Percentiles rank a stretch among this genome's conserved stretches.
Evolutionary conservation across 2,113 vertebrate species (phyloP).

Genomic region (Ibidorhyncha struthersii): DNA sequence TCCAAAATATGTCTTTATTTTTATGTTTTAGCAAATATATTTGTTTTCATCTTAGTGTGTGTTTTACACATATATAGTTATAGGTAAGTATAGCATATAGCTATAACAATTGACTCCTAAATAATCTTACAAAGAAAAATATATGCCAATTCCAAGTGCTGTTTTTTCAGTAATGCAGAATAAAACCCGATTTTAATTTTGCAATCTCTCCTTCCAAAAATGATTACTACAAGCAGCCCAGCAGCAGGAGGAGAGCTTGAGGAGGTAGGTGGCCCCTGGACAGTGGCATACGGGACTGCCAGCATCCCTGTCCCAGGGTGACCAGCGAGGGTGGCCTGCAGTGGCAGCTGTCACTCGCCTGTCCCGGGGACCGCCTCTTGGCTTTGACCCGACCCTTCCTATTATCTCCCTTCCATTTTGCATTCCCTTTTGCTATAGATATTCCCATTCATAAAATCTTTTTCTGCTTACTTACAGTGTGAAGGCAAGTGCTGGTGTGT

Average conservation of each 20-base stretch:
- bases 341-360: constrained; percentile 7
- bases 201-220: rapidly evolving
- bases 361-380: constrained; percentile 19
- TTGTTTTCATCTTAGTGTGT: background rate
- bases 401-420: constrained; percentile 50
- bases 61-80: background rate
- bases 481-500: constrained; percentile 64
- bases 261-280: background rate
- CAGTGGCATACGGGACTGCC: background rate
- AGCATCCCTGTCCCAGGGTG: background rate
- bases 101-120: background rate
- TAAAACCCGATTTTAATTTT: background rate
- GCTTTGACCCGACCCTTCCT: constrained; percentile 56
- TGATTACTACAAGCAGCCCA: rapidly evolving
- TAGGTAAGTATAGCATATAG: background rate
- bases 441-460: constrained; percentile 66
- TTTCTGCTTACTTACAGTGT: constrained; percentile 25
- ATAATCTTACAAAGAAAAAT: background rate
- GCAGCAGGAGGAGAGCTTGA: background rate
- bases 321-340: background rate
- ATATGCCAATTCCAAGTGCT: background rate
- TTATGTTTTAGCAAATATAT: background rate
- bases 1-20: background rate
- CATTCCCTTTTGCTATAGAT: constrained; percentile 46
- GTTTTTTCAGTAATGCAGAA: background rate